Base-by-base conservation (phyloP, 2,113 vertebrate species). In the Eurystomus gularis region DNA sequence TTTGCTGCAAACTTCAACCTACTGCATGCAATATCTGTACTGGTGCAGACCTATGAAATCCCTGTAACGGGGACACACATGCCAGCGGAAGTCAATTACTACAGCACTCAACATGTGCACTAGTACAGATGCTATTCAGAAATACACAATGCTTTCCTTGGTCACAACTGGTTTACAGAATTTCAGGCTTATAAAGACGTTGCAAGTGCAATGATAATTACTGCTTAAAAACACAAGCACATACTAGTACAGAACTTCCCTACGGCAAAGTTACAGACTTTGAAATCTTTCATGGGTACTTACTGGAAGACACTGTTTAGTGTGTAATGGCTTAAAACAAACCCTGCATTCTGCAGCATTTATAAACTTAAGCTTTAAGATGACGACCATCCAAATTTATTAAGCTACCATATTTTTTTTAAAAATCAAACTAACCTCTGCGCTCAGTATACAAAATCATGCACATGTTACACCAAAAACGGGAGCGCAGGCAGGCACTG, bases 1-100 rank as follows among this genome's bases (percentile, higher is more conserved):
- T 97, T 79, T 54, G 96, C 95, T 97, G 96, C 97, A 92, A 82
- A 96, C 86, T 88, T 78, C 69, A 57, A 66, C 92, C 88, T 96
- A 58, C 33, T 66, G 95, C 98, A 98, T 98, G 98, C 98, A 97
- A 2, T 25, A 48, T 90, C 96, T 96, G 97, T 80, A 87, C 94
- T 82, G 91, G 95, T 86, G 92, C 96, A 97, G 96, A 86, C 57
- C 89, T 76, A 10, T 5, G 31, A 33, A 44, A 85, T 85, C 92
- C 20, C 19, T 62, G 64, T n/a, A 42, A 49, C 66, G 65, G 81
- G 69, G 76, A 90, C 70, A 60, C 49, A 77, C 97, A 96, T 97
- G 97, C 97, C 90, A 61, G 83, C 23, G 51, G 61, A 37, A 78
- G 62, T 48, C 66, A 31, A 52, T 69, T 46, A 79, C 90, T 79